A percentile compares a stretch with the other conserved stretches of the same genome.
These are phyloP conservation scores for Diglossa brunneiventris DNA, from an alignment of 2,113 vertebrate genomes.

Conservation along the genomic window DNA sequence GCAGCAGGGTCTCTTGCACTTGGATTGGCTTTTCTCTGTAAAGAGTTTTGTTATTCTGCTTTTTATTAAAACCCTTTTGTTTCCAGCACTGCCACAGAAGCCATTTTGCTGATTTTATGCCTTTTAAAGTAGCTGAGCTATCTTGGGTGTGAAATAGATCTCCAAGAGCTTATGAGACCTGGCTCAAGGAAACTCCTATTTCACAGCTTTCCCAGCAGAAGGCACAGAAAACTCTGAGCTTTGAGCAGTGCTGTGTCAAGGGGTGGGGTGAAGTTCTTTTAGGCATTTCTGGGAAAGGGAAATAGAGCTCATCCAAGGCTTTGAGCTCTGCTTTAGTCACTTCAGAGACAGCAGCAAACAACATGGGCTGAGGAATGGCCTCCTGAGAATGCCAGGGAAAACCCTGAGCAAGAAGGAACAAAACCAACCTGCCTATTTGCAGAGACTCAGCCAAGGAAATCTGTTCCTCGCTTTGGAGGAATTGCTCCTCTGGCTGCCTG, in stretches of 20 bases:
- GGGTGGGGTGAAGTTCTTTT: fast-evolving
- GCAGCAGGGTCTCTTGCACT: no score
- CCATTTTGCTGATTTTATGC: no score
- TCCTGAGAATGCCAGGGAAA: background rate
- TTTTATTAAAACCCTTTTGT: no score
- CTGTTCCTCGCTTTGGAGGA: background rate
- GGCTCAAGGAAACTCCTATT: no score
- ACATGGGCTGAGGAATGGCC: background rate
- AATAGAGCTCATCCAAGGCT: background rate
- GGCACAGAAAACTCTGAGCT: fast-evolving
- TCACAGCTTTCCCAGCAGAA: background rate
- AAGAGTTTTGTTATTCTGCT: no score
- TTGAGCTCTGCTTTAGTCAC: background rate
- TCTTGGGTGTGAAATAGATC: no score
- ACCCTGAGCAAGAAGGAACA: background rate
- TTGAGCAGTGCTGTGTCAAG: fast-evolving
- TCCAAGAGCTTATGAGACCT: no score
- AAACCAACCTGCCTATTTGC: background rate
- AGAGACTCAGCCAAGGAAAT: background rate
- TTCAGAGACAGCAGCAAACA: background rate
- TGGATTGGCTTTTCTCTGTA: no score
- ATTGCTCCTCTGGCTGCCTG: background rate
- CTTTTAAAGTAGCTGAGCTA: no score
- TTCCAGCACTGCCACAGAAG: no score
- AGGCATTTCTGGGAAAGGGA: background rate